Conservation (phyloP, 1,140 invertebrate genomes). For the Microplitis mediator region DNA sequence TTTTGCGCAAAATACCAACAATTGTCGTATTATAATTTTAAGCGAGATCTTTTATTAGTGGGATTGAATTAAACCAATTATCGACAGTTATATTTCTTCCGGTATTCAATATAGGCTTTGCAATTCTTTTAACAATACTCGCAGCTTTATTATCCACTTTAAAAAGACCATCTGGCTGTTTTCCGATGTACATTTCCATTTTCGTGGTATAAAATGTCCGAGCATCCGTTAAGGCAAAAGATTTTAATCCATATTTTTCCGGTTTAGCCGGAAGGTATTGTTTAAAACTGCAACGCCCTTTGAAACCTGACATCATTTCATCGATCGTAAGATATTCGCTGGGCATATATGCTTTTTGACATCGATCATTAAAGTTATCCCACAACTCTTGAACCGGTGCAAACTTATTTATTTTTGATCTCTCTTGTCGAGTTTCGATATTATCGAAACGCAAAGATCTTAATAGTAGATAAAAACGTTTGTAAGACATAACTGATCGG, state of each 20-base stretch:
- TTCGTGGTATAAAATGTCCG: constrained; percentile 24
- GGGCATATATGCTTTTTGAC: constrained; percentile 25
- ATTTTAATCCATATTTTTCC: constrained; percentile 24
- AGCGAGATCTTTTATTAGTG: constrained; percentile 43
- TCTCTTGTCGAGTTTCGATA: constrained; percentile 38
- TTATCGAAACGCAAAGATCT: constrained; percentile 48
- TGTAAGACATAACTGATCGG: background rate
- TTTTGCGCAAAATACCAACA: constrained; percentile 52
- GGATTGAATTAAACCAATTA: constrained; percentile 51
- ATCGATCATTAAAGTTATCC: constrained; percentile 39
- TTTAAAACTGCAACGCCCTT: constrained; percentile 44
- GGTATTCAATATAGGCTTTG: constrained; percentile 45
- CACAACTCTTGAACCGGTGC: constrained; percentile 49
- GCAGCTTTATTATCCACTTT: constrained; percentile 36
- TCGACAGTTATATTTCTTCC: constrained; percentile 52
- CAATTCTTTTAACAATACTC: constrained; percentile 47
- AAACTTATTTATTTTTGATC: constrained; percentile 44
- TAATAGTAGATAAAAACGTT: constrained; percentile 28
- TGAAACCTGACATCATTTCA: constrained; percentile 46
- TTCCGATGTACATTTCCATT: constrained; percentile 39
- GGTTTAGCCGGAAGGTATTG: constrained; percentile 48
- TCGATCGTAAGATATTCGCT: constrained; percentile 41
- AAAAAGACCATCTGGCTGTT: constrained; percentile 48
- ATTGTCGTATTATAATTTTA: constrained; percentile 46
- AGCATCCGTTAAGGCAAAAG: constrained; percentile 27